These are phyloP conservation scores for Vireo griseus DNA, from an alignment of 2,797 vertebrate genomes.

Conservation along the genomic window DNA sequence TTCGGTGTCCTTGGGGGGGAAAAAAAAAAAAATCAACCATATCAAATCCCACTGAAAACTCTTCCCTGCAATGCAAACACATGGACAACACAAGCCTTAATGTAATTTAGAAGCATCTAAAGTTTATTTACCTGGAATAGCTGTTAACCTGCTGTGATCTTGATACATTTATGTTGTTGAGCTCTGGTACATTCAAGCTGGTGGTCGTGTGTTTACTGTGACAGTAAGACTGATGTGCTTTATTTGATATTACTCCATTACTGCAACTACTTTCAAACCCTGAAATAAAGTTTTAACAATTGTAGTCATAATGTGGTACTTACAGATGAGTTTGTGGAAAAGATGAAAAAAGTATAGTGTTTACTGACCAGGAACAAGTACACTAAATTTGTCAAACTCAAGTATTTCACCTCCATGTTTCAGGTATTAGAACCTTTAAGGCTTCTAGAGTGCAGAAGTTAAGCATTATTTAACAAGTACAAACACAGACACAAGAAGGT, in stretches of 20 bases:
- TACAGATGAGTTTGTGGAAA: neutral
- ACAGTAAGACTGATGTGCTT: constrained; percentile 87
- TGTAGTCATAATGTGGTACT: neutral
- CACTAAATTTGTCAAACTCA: neutral
- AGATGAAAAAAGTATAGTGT: neutral
- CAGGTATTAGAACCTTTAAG: neutral
- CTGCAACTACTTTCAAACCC: constrained; percentile 95
- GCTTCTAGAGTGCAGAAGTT: neutral
- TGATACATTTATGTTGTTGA: constrained; percentile 90
- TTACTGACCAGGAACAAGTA: neutral
- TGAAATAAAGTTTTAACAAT: constrained; percentile 42
- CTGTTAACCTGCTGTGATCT: constrained; percentile 85
- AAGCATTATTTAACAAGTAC: neutral
- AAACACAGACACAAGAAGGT: neutral
- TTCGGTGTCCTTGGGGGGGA: neutral
- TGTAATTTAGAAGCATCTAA: neutral
- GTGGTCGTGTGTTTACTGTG: constrained; percentile 88
- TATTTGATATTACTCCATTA: constrained; percentile 93
- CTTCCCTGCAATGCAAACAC: neutral
- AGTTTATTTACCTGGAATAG: constrained; percentile 81
- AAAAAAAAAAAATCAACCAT: neutral
- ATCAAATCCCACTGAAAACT: neutral
- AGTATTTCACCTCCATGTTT: neutral
- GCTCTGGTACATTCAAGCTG: constrained; percentile 81
- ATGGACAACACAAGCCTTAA: neutral